Conservation (phyloP, 2,888 invertebrate genomes). For the Notodonta dromedarius region DNA sequence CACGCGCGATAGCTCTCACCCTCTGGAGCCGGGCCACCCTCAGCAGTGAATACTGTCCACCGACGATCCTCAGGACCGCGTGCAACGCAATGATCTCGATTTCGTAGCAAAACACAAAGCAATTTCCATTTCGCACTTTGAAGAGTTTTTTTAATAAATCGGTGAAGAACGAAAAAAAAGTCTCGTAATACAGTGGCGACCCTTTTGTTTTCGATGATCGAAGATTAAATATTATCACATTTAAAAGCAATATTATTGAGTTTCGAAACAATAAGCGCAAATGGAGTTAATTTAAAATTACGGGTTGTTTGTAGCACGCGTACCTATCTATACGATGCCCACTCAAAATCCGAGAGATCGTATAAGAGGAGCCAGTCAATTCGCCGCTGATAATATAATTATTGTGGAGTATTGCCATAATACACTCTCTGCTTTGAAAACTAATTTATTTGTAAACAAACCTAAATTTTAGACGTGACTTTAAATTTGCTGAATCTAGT, state of each 20-base stretch:
- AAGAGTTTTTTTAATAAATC: background rate
- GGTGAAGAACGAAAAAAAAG: background rate
- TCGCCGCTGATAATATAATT: too few relatives aligned
- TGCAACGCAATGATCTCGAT: background rate
- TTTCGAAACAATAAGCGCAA: background rate
- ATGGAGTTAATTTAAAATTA: background rate
- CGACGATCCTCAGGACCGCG: slow-evolving; percentile 13
- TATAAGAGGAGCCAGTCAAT: too few relatives aligned
- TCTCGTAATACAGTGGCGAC: background rate
- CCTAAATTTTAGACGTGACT: too few relatives aligned
- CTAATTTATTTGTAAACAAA: too few relatives aligned
- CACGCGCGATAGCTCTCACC: slow-evolving; percentile 10
- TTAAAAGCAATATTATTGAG: background rate
- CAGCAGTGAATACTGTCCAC: slow-evolving; percentile 11
- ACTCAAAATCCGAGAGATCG: too few relatives aligned
- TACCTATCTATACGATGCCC: too few relatives aligned
- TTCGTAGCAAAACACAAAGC: background rate
- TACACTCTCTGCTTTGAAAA: too few relatives aligned
- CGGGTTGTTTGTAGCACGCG: too few relatives aligned
- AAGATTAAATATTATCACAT: background rate
- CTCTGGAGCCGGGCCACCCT: slow-evolving; percentile 12
- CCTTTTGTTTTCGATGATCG: background rate
- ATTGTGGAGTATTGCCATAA: too few relatives aligned
- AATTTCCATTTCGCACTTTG: background rate
- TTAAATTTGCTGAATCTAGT: too few relatives aligned